These are phyloP conservation scores for Meiosimyza platycephala DNA, from an alignment of 2,888 invertebrate genomes.

Conservation along the genomic window DNA sequence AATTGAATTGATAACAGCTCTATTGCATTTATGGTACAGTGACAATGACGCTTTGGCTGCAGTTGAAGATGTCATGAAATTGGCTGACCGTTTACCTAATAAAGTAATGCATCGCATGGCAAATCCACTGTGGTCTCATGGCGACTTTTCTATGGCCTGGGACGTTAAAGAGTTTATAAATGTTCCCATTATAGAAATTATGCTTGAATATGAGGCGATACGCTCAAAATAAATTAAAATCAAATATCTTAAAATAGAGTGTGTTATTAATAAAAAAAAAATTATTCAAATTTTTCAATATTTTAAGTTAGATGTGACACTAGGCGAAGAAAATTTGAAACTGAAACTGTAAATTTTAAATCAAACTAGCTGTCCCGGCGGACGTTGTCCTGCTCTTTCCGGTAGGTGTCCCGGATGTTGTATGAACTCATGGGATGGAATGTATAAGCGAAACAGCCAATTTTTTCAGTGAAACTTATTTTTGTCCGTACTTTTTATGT, in stretches of 20 bases:
- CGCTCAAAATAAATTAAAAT: neutral
- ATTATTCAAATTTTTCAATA: neutral
- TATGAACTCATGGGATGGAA: no score
- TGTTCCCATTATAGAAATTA: constrained; percentile 52
- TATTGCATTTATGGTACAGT: constrained; percentile 56
- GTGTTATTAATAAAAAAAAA: neutral
- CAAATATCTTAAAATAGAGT: neutral
- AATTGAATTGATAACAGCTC: constrained; percentile 48
- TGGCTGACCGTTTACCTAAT: constrained; percentile 51
- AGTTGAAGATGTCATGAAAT: constrained; percentile 51
- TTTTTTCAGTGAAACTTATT: no score
- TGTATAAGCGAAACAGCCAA: no score
- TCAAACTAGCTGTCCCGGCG: no score
- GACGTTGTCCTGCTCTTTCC: no score
- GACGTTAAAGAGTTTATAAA: constrained; percentile 50
- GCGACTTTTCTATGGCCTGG: constrained; percentile 48
- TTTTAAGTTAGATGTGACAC: neutral
- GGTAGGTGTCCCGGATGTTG: no score
- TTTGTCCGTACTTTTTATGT: no score
- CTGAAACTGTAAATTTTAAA: no score
- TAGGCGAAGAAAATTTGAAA: no score
- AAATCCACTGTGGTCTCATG: constrained; percentile 53
- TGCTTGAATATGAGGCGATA: constrained; percentile 48
- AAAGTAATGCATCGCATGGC: constrained; percentile 47
- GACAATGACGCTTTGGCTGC: constrained; percentile 55